Evolutionary conservation across 2,797 vertebrate species (phyloP).

Genomic region (Mastacembelus armatus): DNA sequence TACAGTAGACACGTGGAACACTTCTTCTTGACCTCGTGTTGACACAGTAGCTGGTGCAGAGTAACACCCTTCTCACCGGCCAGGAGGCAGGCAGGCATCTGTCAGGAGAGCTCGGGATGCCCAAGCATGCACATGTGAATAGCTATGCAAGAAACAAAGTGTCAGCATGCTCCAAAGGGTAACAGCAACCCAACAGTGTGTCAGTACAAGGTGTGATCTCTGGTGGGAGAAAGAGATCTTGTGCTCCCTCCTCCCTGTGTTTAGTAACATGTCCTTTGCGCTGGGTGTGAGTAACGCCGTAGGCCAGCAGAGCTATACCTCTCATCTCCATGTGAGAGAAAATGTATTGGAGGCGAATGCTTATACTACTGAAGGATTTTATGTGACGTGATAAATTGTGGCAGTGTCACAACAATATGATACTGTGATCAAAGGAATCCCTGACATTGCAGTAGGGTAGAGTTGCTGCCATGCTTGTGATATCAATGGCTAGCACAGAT

Average conservation of each 20-base stretch:
- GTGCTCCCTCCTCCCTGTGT: constrained; percentile 52
- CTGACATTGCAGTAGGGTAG: constrained; percentile 74
- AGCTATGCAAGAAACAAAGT: constrained; percentile 80
- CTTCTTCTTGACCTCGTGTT: constrained; percentile 78
- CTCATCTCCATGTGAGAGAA: constrained; percentile 48
- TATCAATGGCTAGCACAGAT: constrained; percentile 68
- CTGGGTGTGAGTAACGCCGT: constrained; percentile 54
- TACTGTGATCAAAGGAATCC: constrained; percentile 81
- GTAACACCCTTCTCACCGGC: constrained; percentile 57
- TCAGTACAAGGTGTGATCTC: constrained; percentile 77
- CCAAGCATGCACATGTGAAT: constrained; percentile 66
- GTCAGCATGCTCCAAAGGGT: constrained; percentile 66
- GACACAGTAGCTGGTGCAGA: constrained; percentile 71
- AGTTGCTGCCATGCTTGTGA: constrained; percentile 64
- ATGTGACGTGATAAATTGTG: constrained; percentile 79
- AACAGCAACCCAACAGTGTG: constrained; percentile 64
- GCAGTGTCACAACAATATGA: constrained; percentile 76
- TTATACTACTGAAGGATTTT: constrained; percentile 78
- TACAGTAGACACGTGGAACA: constrained; percentile 65
- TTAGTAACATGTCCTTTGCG: constrained; percentile 60
- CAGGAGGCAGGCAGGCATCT: constrained; percentile 57
- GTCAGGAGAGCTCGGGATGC: constrained; percentile 65
- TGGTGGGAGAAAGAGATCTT: constrained; percentile 59
- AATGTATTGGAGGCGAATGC: constrained; percentile 53
- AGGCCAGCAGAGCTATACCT: constrained; percentile 49